These are phyloP conservation scores for Anodontia alba DNA, from an alignment of 2,888 invertebrate genomes.

Conservation along the genomic window DNA sequence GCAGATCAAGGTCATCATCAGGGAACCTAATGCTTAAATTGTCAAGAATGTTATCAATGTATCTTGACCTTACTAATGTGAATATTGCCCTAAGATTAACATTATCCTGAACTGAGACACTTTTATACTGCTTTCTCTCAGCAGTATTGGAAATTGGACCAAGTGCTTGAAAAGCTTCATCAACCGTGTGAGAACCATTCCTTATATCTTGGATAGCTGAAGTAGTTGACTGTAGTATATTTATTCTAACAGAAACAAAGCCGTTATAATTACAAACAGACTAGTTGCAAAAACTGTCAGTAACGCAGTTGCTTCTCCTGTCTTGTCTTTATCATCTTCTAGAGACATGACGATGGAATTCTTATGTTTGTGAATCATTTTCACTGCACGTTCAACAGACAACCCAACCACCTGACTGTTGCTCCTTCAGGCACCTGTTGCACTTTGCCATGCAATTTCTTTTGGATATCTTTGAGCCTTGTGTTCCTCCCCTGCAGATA, in stretches of 20 bases:
- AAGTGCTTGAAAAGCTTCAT: constrained; percentile 7
- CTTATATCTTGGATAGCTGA: constrained; percentile 11
- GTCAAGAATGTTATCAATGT: constrained; percentile 20
- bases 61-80: constrained; percentile 15
- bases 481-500: too few relatives aligned
- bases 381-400: constrained; percentile 31
- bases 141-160: too few relatives aligned
- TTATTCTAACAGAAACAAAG: too few relatives aligned
- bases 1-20: constrained; percentile 18
- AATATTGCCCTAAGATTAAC: constrained; percentile 23
- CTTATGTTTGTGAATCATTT: constrained; percentile 26
- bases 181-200: constrained; percentile 23
- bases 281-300: constrained; percentile 19
- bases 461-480: too few relatives aligned
- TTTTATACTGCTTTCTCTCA: constrained; percentile 5
- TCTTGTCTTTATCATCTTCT: constrained; percentile 29
- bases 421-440: too few relatives aligned
- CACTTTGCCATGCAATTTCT: too few relatives aligned
- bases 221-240: constrained; percentile 5
- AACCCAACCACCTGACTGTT: too few relatives aligned
- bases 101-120: constrained; percentile 19
- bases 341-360: constrained; percentile 22
- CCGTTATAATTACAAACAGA: too few relatives aligned
- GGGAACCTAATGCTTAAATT: constrained; percentile 30
- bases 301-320: constrained; percentile 17